Base-by-base conservation (phyloP, 2,888 invertebrate genomes). In the Aphidius colemani region DNA sequence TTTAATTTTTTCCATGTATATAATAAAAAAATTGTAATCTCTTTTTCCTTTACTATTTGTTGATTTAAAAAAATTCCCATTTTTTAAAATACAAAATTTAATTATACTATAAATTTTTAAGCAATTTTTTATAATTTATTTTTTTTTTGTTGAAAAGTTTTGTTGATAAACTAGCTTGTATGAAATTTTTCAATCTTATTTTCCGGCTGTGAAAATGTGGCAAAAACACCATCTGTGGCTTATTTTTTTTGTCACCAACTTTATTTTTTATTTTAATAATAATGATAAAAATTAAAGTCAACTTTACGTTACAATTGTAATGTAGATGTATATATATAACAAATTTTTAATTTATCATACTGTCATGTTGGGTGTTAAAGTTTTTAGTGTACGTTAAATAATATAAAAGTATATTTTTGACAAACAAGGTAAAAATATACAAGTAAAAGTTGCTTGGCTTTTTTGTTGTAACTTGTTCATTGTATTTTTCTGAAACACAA, bases 381-480 rank as follows among this genome's bases (percentile, higher is more conserved):
- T 57, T 57, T 57, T 57, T 57, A 57, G 5, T 39, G 57, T 46
- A n/a, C 57, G 46, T 57, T 30, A 30, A 30, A 30, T 30, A 30
- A 30, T 30, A 30, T 30, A 46, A 57, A 57, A 57, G 46, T 57
- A 45, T 46, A 57, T 45, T 30, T 45, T 46, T 46, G 57, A 57
- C 57, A 57, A 57, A 57, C 57, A 46, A 57, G 46, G 57, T 57
- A 46, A 57, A 57, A 57, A 57, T 57, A 56, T 30, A 56, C 45
- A 13, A 44, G 13, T 30, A 46, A 45, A 57, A 57, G n/a, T 46
- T 57, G n/a, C 13, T 46, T 57, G 57, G 46, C 46, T 18, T 57
- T 57, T 46, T 46, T 46, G 39, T 57, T 46, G 57, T 30, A 5
- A 30, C 30, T 30, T 3, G 39, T 57, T 45, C 48, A 57, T 57